Evolutionary conservation across 2,888 invertebrate genomes (phyloP).

Genomic region (Conistra vaccinii): DNA sequence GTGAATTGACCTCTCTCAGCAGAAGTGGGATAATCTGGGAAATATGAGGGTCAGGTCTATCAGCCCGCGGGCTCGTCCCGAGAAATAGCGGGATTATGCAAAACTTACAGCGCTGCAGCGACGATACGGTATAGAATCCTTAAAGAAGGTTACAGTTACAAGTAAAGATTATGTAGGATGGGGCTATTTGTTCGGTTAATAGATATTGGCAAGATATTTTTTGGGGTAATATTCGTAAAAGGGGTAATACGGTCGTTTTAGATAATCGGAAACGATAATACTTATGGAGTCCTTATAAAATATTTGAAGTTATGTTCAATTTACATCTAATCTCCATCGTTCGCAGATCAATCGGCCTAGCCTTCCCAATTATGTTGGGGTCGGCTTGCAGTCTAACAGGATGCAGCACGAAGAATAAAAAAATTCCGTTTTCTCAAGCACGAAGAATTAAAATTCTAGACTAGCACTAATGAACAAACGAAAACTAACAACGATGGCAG

Average conservation of each 20-base stretch:
- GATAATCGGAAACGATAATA: background rate
- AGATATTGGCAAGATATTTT: conserved; percentile 37
- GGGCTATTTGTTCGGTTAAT: conserved; percentile 38
- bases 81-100: conserved; percentile 80
- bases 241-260: background rate
- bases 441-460: background rate
- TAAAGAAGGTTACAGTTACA: conserved; percentile 12
- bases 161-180: conserved; percentile 36
- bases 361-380: no score
- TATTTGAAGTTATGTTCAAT: background rate
- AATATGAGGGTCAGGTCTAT: conserved; percentile 73
- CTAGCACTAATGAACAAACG: conserved; percentile 5
- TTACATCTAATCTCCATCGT: background rate
- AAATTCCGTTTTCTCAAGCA: background rate
- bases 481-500: conserved; percentile 1
- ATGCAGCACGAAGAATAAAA: background rate
- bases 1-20: conserved; percentile 67
- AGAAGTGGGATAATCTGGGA: conserved; percentile 71
- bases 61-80: conserved; percentile 60
- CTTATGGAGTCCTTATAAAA: background rate
- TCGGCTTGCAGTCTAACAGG: no score
- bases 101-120: conserved; percentile 71
- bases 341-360: background rate
- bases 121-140: conserved; percentile 47
- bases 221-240: background rate